phyloP scores from a whole-genome alignment of 2,797 vertebrate species.

The Myiotriccus ornatus region DNA sequence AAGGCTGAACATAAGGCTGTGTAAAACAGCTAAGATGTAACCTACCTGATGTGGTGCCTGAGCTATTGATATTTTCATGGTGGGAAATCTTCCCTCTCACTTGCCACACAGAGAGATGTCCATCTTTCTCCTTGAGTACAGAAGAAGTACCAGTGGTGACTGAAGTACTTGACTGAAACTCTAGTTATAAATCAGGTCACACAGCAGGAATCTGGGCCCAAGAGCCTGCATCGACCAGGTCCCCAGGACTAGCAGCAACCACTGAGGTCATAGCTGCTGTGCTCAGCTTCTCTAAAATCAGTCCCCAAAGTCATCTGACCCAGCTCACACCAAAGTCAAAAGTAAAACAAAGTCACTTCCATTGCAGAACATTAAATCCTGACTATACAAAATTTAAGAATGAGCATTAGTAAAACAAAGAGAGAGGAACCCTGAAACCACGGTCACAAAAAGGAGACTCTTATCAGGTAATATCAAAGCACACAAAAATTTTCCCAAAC shows the following conservation, averaged over 20 bases:
- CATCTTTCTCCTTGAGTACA: neutral
- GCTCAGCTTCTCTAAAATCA: neutral
- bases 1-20: neutral
- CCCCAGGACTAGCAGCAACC: neutral
- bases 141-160: neutral
- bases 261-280: neutral
- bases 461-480: neutral
- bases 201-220: neutral
- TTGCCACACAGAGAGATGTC: neutral
- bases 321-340: neutral
- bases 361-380: neutral
- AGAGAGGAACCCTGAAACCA: neutral
- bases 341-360: neutral
- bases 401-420: neutral
- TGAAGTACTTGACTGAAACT: neutral
- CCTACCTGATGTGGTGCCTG: neutral
- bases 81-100: neutral
- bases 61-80: neutral
- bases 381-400: neutral
- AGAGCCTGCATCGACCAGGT: neutral
- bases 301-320: neutral
- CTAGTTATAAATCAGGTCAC: neutral
- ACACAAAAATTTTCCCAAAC: neutral
- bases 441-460: neutral
- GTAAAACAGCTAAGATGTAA: neutral